Evolutionary conservation across 2,113 vertebrate genomes (phyloP), one percentile per base, ranked within the genome.

Genomic region (Dasypus novemcinctus): DNA sequence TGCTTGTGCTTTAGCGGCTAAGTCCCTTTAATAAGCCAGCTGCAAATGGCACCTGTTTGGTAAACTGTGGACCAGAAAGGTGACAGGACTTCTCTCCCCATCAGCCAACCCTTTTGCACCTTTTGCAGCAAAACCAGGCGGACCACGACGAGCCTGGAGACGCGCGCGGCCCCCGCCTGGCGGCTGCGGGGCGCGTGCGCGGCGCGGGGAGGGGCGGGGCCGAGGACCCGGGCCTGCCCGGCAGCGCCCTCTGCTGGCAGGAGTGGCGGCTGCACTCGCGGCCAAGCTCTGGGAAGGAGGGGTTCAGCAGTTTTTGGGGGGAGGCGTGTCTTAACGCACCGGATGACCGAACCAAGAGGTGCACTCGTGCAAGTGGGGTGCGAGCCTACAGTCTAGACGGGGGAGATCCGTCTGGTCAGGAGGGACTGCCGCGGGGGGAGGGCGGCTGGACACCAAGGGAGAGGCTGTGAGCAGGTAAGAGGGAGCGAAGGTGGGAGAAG

Each of bases 181-280:
- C 29, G 36, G 43, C 41, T 0, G 33, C 6, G 31, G 31, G 0
- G 43, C 59, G 13, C 33, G 3, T 20, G 12, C 8, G 59, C 2
- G 7, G 38, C 2, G 46, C 15, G 1, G 64, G 25, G 27, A 3
- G 23, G 46, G 64, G 25, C 33, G 4, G 23, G 46, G 86, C 59
- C 46, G 27, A 1, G 46, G 31, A 15, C 27, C 46, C 66, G 7
- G 5, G 46, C 57, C 86, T 95, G 86, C 54, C 78, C 25, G 3
- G 29, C 69, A 82, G 93, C 93, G 78, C 86, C 95, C 89, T 80
- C 97, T 96, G 90, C 87, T 78, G 97, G 49, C 89, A 8, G 1
- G 20, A 75, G 21, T 18, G 9, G 33, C 27, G 46, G 41, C 1
- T 0, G 49, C 64, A 13, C 23, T 0, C 5, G 0, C 2, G 1